Evolutionary conservation across 2,113 vertebrate genomes (phyloP).

Genomic region (Crotophaga sulcirostris): DNA sequence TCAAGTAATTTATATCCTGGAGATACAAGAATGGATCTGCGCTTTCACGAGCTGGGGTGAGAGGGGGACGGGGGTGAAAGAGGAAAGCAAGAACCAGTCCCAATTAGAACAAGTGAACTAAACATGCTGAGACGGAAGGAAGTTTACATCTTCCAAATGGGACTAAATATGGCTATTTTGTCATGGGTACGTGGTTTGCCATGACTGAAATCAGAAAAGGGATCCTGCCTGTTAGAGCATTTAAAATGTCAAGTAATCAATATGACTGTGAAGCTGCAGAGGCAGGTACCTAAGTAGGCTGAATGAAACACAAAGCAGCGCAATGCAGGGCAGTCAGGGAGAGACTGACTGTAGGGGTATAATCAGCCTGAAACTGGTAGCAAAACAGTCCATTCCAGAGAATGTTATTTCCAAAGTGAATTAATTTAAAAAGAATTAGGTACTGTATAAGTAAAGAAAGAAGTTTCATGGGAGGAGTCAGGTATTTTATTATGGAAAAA

Average conservation of each 20-base stretch:
- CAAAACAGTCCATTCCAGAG: not conserved
- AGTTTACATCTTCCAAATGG: not conserved
- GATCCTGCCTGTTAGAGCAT: not conserved
- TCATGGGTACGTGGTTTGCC: not conserved
- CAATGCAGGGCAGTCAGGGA: not conserved
- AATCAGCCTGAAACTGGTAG: not conserved
- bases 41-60: no score
- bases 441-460: not conserved
- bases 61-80: no score
- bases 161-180: not conserved
- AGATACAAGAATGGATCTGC: not conserved
- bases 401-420: not conserved
- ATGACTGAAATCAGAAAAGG: not conserved
- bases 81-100: not conserved
- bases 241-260: not conserved
- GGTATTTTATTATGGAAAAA: not conserved
- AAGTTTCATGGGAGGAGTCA: not conserved
- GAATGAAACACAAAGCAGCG: not conserved
- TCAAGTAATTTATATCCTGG: not conserved
- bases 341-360: not conserved
- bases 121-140: not conserved
- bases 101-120: not conserved
- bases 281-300: not conserved
- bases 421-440: not conserved
- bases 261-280: not conserved